phyloP scores from a whole-genome alignment of 2,797 vertebrate genomes.

The Gobionotothen gibberifrons region DNA sequence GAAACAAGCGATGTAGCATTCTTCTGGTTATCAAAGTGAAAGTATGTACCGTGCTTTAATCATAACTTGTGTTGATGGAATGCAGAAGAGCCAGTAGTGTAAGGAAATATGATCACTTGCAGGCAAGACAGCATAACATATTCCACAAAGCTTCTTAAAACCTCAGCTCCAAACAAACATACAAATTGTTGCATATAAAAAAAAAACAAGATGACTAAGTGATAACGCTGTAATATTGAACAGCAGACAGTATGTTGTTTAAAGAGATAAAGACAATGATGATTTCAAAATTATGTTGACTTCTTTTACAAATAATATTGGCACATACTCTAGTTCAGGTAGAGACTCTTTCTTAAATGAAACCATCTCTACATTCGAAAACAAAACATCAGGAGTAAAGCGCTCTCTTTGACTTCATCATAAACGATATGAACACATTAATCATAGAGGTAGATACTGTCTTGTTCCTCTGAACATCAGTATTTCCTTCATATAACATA shows the following conservation, averaged over 20 bases:
- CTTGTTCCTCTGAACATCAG: not conserved
- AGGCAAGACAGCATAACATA: not conserved
- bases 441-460: not conserved
- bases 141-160: not conserved
- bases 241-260: not conserved
- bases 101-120: not conserved
- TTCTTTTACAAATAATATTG: not conserved
- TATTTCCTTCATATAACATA: slow-evolving; percentile 28
- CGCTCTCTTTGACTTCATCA: slow-evolving; percentile 15
- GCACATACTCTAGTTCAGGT: not conserved
- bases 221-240: not conserved
- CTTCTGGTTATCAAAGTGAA: not conserved
- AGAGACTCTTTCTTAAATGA: not conserved
- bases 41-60: not conserved
- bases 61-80: not conserved
- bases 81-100: not conserved
- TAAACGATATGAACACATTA: not conserved
- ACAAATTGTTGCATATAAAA: not conserved
- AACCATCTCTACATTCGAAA: not conserved
- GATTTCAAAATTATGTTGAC: not conserved
- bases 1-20: not conserved
- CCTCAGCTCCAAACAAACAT: not conserved
- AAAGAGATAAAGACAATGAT: not conserved
- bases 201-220: not conserved
- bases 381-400: slow-evolving; percentile 25